Base-by-base conservation (phyloP, 2,888 invertebrate genomes). In the Stegophylla sp. region DNA sequence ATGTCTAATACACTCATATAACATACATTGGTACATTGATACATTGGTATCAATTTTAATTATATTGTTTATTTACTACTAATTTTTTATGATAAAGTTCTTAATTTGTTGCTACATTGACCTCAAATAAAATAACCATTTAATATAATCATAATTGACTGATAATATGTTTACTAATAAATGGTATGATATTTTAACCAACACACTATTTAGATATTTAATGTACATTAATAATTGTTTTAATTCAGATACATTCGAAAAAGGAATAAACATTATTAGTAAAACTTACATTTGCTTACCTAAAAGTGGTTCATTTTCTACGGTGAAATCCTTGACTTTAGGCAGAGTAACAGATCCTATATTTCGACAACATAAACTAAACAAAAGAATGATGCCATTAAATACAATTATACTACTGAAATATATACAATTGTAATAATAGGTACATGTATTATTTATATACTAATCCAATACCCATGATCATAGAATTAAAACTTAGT, bases 281-380 rank as follows among this genome's bases (percentile, higher is more conserved):
- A 45, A 26, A 67, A 77, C 67, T 77, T 28, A 79, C 77, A 67
- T 59, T 74, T 48, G 84, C 84, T 85, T 84, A 86, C 86, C 88
- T 26, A 93, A 87, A 61, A 95, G 87, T 0, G 95, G 95, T 86
- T 96, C 95, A 88, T 96, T 96, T 86, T 89, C 87, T 12, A 94
- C 89, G 7, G 87, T 87, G 85, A 92, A 91, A 83, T 94, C 93
- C 41, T 90, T 88, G 20, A 94, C 86, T 84, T 90, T 90, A 51
- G 90, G 87, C 53, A 91, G 90, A 17, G 94, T 90, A 63, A 94
- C 89, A 48, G 84, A 83, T 43, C 83, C 83, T 66, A 82, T 81
- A 61, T 82, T 79, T 82, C 85, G 83, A 48, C 83, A 82, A 76
- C 83, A 81, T 43, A 84, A 76, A 51, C 84, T 84, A 81, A 43